Evolutionary conservation across 2,888 invertebrate species (phyloP).

Genomic region (Drosophila siamana): DNA sequence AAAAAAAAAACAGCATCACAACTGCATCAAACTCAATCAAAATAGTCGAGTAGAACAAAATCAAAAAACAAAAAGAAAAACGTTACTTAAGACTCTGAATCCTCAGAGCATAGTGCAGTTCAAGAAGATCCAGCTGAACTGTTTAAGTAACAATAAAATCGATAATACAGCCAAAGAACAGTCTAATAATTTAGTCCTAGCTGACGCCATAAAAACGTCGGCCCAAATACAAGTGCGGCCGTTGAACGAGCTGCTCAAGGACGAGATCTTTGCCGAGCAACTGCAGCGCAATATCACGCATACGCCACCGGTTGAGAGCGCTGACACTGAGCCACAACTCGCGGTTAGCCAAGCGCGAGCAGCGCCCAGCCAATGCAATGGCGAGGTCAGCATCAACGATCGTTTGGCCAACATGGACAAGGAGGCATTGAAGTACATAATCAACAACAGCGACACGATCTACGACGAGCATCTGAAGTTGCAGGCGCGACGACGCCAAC

Average conservation of each 20-base stretch:
- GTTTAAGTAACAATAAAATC: neutral
- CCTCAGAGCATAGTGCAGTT: neutral
- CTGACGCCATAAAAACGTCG: too few species aligned
- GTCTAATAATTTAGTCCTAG: too few species aligned
- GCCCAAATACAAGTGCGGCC: constrained; percentile 81
- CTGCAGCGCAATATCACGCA: neutral
- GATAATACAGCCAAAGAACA: neutral
- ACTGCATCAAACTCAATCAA: too few species aligned
- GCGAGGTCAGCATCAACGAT: constrained; percentile 65
- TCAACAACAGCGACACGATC: constrained; percentile 83
- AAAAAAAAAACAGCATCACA: too few species aligned
- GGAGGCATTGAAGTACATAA: constrained; percentile 82
- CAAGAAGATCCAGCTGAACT: neutral
- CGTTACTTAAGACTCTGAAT: neutral
- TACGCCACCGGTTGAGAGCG: neutral
- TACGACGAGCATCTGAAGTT: constrained; percentile 83
- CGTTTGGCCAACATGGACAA: constrained; percentile 84
- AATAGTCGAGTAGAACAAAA: neutral
- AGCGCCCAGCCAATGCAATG: constrained; percentile 36
- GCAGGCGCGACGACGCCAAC: constrained; percentile 81
- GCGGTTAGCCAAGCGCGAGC: constrained; percentile 45
- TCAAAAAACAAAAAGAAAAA: neutral
- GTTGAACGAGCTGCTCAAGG: constrained; percentile 69
- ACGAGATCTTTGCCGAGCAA: constrained; percentile 57
- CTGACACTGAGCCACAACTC: neutral